A percentile compares a stretch with the other conserved stretches of the same genome.
These are phyloP conservation scores for Drosophila sulfurigaster DNA, from an alignment of 1,140 invertebrate species.

Conservation along the genomic window DNA sequence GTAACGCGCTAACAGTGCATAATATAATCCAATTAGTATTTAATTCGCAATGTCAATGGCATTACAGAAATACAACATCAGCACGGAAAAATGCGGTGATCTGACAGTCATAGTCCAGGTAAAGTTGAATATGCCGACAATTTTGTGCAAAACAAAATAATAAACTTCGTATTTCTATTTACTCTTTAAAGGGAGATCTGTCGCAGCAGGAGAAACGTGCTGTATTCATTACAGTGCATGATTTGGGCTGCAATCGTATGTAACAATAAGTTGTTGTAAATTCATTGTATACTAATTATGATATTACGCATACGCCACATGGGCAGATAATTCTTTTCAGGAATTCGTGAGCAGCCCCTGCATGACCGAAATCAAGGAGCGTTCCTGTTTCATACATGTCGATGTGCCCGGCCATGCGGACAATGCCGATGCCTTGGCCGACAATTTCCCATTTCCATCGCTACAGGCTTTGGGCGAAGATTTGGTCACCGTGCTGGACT, in stretches of 20 bases:
- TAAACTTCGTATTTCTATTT: constrained; percentile 2
- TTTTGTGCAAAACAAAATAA: neutral
- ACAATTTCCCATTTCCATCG: constrained; percentile 91
- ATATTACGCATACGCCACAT: neutral
- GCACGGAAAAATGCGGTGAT: constrained; percentile 89
- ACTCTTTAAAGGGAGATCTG: constrained; percentile 89
- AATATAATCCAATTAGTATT: constrained; percentile 45
- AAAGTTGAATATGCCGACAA: constrained; percentile 44
- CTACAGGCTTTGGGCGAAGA: constrained; percentile 94
- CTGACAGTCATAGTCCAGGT: constrained; percentile 90
- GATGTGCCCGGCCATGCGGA: constrained; percentile 96
- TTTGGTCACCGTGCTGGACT: constrained; percentile 92
- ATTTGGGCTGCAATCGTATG: constrained; percentile 96
- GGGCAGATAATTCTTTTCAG: constrained; percentile 89
- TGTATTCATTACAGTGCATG: constrained; percentile 95
- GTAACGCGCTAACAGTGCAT: constrained; percentile 32
- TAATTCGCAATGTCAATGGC: constrained; percentile 34
- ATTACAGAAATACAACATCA: constrained; percentile 89
- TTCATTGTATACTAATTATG: neutral
- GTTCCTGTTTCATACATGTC: constrained; percentile 95
- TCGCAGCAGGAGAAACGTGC: constrained; percentile 91
- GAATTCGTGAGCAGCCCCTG: constrained; percentile 92
- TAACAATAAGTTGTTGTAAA: constrained; percentile 65
- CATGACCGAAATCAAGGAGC: constrained; percentile 93
- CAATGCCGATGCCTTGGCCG: constrained; percentile 89